These are phyloP conservation scores for Drosophila azteca DNA, from an alignment of 1,140 invertebrate genomes.

Conservation along the genomic window DNA sequence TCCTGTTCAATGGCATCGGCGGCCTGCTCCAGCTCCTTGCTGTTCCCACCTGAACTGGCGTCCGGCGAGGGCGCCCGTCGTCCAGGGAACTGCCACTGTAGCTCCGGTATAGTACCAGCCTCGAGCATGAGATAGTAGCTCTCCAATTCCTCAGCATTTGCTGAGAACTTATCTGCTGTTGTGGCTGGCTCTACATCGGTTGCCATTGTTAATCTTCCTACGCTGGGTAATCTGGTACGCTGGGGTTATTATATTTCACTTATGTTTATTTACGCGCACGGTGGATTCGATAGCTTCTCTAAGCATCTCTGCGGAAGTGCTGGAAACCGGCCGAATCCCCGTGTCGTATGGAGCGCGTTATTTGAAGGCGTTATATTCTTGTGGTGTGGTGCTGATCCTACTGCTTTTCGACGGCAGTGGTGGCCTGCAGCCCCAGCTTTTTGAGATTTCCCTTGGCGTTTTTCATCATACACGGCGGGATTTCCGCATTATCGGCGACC, in stretches of 20 bases:
- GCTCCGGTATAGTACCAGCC: slow-evolving; percentile 84
- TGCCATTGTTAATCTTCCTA: slow-evolving; percentile 36
- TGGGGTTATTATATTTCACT: slow-evolving; percentile 2
- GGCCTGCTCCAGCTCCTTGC: slow-evolving; percentile 59
- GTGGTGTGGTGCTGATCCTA: no score
- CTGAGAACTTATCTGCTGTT: slow-evolving; percentile 61
- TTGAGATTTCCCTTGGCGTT: no score
- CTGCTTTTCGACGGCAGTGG: no score
- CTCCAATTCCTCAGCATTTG: slow-evolving; percentile 85
- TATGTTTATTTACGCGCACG: background rate
- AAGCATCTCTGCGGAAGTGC: no score
- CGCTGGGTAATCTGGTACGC: background rate
- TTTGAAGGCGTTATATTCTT: no score
- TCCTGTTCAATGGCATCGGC: slow-evolving; percentile 60
- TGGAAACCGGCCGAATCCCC: no score
- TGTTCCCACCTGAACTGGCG: slow-evolving; percentile 35
- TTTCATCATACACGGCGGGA: no score
- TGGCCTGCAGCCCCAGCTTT: no score
- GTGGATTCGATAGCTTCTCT: no score
- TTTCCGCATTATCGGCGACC: no score
- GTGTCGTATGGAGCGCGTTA: no score
- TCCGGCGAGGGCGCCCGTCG: slow-evolving; percentile 85
- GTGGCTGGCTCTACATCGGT: slow-evolving; percentile 62
- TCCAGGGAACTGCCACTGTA: slow-evolving; percentile 86
- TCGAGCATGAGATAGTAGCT: slow-evolving; percentile 71